Conservation (phyloP, 2,888 invertebrate genomes). For the Platycheirus albimanus region DNA sequence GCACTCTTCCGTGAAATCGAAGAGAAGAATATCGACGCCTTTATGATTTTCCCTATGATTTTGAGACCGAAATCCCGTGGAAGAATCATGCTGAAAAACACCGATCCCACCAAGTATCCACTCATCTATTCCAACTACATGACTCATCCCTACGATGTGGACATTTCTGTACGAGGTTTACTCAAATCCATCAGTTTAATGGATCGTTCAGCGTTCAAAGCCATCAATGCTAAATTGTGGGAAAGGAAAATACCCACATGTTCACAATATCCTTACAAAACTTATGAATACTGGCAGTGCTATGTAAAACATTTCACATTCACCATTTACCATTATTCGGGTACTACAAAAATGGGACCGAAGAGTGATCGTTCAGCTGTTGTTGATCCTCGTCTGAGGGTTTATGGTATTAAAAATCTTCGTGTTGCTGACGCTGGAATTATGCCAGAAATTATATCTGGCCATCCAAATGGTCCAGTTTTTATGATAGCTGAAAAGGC, state of each 20-base stretch:
- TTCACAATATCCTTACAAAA: conserved; percentile 83
- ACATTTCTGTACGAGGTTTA: conserved; percentile 86
- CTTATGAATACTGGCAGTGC: conserved; percentile 87
- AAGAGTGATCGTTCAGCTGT: conserved; percentile 85
- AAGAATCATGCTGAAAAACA: conserved; percentile 85
- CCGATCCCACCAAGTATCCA: conserved; percentile 87
- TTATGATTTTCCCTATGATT: conserved; percentile 86
- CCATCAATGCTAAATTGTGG: conserved; percentile 84
- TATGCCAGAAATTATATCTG: conserved; percentile 84
- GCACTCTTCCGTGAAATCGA: conserved; percentile 82
- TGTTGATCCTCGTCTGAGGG: conserved; percentile 85
- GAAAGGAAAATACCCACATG: conserved; percentile 86
- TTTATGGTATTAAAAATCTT: conserved; percentile 83
- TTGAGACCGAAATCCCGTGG: conserved; percentile 89
- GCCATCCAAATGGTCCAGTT: conserved; percentile 84
- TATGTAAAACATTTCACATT: conserved; percentile 85
- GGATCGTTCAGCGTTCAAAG: conserved; percentile 84
- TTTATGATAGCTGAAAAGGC: conserved; percentile 85
- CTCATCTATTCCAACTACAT: conserved; percentile 88
- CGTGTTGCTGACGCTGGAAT: conserved; percentile 85
- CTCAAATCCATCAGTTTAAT: conserved; percentile 84
- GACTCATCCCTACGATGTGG: conserved; percentile 85
- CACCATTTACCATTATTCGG: conserved; percentile 86
- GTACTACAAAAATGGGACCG: conserved; percentile 88
- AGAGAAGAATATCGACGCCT: conserved; percentile 82